Base-by-base conservation (phyloP, 2,888 invertebrate species). In the Habroteleia sp. region DNA sequence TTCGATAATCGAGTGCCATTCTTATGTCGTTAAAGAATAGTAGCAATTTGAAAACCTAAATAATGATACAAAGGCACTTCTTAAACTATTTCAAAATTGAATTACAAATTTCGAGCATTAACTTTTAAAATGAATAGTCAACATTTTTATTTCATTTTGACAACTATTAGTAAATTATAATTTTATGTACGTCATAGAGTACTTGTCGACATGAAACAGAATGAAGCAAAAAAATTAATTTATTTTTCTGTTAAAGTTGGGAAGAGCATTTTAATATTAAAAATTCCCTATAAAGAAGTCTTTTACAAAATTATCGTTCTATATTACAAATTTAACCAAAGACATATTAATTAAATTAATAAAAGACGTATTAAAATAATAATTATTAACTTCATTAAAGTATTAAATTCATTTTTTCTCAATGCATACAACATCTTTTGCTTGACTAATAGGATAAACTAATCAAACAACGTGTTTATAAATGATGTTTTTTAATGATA, bases 1-100 rank as follows among this genome's bases (percentile, higher is more conserved):
- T 60, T 60, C 11, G 37, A 42, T 4, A 4, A 42, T 65, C 25
- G 56, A 66, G 65, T 66, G 65, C 65, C 65, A 46, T 46, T 29
- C 20, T 31, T 2, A 20, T 17, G 14, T 11, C 33, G 35, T 5
- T 3, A 46, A 54, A 8, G n/a, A 66, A 66, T 8, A 20, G 5
- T 42, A 54, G 56, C 27, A 37, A 39, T 46, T 20, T 27, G 20
- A 27, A 23, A 37, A 37, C 8, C 2, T 8, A 42, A 33, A 29
- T 39, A 33, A 52, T 29, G 2, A 27, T 31, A 16, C 10, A 58
- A 65, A 65, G 65, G 65, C 52, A 65, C 52, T 65, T 27, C 20
- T 3, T 1, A 56, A 56, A 58, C 35, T 1, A 52, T 44, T 17
- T 13, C 5, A 31, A 58, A 46, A 7, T 17, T 63, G 13, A 7